phyloP scores from a whole-genome alignment of 2,797 vertebrate species.

The Pogoniulus pusillus region DNA sequence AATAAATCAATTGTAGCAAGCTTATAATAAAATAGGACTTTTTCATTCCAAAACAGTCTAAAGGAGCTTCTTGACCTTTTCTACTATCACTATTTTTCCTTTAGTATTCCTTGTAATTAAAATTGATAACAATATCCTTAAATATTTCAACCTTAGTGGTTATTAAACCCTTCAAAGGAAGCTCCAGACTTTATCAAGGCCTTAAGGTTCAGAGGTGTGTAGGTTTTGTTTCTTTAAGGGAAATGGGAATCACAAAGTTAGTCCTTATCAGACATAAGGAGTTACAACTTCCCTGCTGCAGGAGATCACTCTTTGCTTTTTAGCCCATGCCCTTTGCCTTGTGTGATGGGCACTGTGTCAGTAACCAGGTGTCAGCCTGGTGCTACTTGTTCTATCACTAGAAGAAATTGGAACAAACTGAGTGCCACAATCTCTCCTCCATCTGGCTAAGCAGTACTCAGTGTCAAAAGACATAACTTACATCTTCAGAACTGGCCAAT shows the following conservation, averaged over 20 bases:
- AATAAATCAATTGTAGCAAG: neutral
- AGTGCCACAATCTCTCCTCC: rapidly evolving
- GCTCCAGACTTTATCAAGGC: neutral
- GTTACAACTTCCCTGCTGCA: neutral
- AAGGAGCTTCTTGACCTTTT: neutral
- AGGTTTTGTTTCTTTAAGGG: neutral
- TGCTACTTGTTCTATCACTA: neutral
- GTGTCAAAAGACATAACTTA: neutral
- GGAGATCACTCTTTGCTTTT: neutral
- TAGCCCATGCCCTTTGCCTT: neutral
- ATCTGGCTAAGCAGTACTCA: neutral
- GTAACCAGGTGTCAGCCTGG: neutral
- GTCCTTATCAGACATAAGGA: neutral
- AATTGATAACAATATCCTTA: neutral
- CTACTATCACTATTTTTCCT: neutral
- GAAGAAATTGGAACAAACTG: neutral
- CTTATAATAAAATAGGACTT: neutral
- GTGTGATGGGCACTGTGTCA: neutral
- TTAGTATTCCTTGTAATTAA: neutral
- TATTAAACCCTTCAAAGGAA: neutral
- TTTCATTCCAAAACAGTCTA: neutral
- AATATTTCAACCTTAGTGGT: neutral
- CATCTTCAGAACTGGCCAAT: neutral
- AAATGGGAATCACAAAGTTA: neutral
- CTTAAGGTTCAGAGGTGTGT: neutral